These are phyloP conservation scores for Excalfactoria chinensis DNA, from an alignment of 2,113 vertebrate genomes.

Conservation along the genomic window DNA sequence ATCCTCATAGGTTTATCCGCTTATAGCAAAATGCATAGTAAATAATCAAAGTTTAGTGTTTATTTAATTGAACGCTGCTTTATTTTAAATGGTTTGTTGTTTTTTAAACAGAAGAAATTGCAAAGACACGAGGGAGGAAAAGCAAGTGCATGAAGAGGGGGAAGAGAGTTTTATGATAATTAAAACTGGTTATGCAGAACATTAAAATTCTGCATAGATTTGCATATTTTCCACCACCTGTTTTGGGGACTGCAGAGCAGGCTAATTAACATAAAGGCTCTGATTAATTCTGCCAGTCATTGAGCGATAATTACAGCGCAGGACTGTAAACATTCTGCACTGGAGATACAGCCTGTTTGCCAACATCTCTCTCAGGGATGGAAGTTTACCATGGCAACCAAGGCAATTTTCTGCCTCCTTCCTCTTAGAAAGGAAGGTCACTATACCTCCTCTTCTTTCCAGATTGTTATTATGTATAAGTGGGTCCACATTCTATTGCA, in stretches of 20 bases:
- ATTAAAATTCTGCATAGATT: conserved; percentile 99
- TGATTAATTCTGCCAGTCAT: conserved; percentile 98
- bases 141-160: conserved; percentile 67
- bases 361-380: conserved; percentile 84
- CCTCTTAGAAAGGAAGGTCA: conserved; percentile 82
- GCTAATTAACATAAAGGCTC: conserved; percentile 98
- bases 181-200: conserved; percentile 91
- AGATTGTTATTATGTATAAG: conserved; percentile 72
- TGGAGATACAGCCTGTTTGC: conserved; percentile 85
- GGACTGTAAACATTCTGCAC: conserved; percentile 86
- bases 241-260: conserved; percentile 93
- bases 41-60: not conserved
- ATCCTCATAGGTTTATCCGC: not conserved
- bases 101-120: conserved; percentile 54
- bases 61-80: conserved; percentile 2
- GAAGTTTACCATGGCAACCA: conserved; percentile 87
- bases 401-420: conserved; percentile 81
- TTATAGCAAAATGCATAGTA: not conserved
- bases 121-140: conserved; percentile 65
- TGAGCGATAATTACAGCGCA: conserved; percentile 86
- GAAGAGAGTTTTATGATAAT: conserved; percentile 90
- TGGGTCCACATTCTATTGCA: conserved; percentile 64
- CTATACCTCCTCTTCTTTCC: conserved; percentile 73
- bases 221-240: conserved; percentile 99
- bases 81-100: not conserved